Base-by-base conservation (phyloP, 2,113 vertebrate species). In the Corythornis vintsioides region DNA sequence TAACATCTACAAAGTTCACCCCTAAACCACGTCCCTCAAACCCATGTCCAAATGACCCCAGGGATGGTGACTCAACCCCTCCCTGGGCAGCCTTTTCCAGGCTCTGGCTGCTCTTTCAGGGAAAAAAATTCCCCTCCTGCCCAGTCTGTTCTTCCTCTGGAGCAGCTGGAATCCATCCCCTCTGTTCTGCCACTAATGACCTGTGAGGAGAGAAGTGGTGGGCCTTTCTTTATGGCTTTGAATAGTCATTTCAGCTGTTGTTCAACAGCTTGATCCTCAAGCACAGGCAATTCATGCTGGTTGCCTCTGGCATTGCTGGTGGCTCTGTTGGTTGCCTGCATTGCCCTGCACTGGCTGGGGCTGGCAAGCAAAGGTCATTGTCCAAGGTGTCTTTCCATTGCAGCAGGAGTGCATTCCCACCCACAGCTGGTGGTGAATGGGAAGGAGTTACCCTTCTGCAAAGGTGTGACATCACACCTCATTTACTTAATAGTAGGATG, bases 401-500 rank as follows among this genome's bases (percentile, higher is more conserved):
- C 59, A 56, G 18, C n/a, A 75, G 29, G 57, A 45, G n/a, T 1
- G 3, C 1, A 15, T 84, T 90, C 70, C 35, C 35, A 75, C 81
- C 40, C 83, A 33, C 40, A 69, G 45, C 18, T 40, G 33, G 38
- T 55, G 82, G 16, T 85, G 59, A 29, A 8, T 17, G 0, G 26
- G 57, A 40, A 78, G 65, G 70, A 40, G 45, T n/a, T 69, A 24
- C 45, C 31, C 73, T 93, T 75, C 61, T 87, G 45, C 19, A 55
- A 19, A 82, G 81, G 63, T 50, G 63, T 92, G 84, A 28, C 64
- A 17, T 83, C 79, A 38, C 59, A 59, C 31, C 55, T 89, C 76
- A 94, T 94, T 87, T 83, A 83, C 53, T 82, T 94, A 96, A 96
- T 96, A 59, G 74, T 76, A 94, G 91, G 95, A 70, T 94, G 93